Conservation (phyloP, 2,888 invertebrate genomes). For the Allophyes oxyacanthae region DNA sequence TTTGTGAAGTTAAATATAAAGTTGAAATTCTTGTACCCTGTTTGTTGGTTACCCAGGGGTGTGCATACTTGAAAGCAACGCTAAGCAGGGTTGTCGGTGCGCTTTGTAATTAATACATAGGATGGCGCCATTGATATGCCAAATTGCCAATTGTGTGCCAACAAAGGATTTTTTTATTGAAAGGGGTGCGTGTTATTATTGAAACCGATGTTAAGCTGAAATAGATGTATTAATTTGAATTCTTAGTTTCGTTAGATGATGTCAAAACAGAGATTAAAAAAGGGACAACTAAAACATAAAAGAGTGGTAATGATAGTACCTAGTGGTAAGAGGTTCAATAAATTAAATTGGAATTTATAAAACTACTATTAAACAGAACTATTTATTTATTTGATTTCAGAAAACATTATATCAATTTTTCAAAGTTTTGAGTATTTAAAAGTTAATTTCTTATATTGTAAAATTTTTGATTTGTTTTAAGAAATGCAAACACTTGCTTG, state of each 20-base stretch:
- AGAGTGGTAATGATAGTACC: too few species aligned
- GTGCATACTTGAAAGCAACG: conserved; percentile 78
- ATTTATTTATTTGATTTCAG: too few species aligned
- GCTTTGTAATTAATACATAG: conserved; percentile 87
- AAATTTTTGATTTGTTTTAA: too few species aligned
- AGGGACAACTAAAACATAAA: background rate
- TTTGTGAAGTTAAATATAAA: conserved; percentile 41
- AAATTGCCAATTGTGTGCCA: conserved; percentile 76
- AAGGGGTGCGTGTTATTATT: conserved; percentile 54
- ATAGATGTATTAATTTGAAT: conserved; percentile 32
- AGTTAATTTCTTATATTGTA: too few species aligned
- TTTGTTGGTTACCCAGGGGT: conserved; percentile 71
- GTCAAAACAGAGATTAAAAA: conserved; percentile 16
- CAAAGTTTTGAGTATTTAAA: too few species aligned
- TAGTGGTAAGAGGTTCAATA: too few species aligned
- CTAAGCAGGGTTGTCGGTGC: conserved; percentile 77
- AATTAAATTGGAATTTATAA: too few species aligned
- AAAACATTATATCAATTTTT: too few species aligned
- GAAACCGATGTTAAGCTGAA: conserved; percentile 35
- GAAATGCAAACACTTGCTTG: too few species aligned
- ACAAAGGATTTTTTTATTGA: conserved; percentile 61
- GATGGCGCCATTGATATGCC: conserved; percentile 83
- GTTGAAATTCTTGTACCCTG: conserved; percentile 50
- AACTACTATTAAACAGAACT: too few species aligned
- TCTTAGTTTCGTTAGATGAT: conserved; percentile 16